Conservation (phyloP, 2,113 vertebrate species). For the Porphyrio hochstetteri region DNA sequence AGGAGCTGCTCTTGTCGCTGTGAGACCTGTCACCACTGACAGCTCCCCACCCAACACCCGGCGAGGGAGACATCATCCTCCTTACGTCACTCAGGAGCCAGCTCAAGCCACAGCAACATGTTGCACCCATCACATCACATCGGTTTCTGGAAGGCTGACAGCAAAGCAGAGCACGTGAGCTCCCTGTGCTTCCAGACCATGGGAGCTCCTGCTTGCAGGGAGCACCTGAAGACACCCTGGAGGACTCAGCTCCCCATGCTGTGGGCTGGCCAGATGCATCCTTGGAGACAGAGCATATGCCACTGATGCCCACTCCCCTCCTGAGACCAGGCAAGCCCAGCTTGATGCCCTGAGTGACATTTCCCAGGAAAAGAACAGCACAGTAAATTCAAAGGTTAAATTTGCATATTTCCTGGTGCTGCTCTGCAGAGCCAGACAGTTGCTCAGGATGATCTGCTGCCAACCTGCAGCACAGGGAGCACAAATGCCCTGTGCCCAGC, state of each 20-base stretch:
- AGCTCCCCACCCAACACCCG: background rate
- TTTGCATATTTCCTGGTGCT: slow-evolving; percentile 28
- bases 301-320: background rate
- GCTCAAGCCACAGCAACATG: background rate
- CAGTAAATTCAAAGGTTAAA: slow-evolving; percentile 52
- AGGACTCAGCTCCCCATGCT: background rate
- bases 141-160: rapidly evolving
- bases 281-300: background rate
- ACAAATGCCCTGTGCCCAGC: background rate
- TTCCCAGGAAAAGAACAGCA: slow-evolving; percentile 19
- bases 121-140: background rate
- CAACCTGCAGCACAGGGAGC: background rate
- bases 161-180: background rate
- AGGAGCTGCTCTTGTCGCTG: rapidly evolving
- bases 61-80: rapidly evolving
- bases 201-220: background rate
- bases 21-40: background rate
- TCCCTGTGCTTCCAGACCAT: rapidly evolving
- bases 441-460: background rate
- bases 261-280: too few relatives aligned
- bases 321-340: background rate
- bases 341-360: slow-evolving; percentile 7
- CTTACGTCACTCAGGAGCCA: background rate
- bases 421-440: background rate
- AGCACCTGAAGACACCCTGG: background rate